Conservation (phyloP, 2,113 vertebrate genomes). For the Apeltes quadracus region DNA sequence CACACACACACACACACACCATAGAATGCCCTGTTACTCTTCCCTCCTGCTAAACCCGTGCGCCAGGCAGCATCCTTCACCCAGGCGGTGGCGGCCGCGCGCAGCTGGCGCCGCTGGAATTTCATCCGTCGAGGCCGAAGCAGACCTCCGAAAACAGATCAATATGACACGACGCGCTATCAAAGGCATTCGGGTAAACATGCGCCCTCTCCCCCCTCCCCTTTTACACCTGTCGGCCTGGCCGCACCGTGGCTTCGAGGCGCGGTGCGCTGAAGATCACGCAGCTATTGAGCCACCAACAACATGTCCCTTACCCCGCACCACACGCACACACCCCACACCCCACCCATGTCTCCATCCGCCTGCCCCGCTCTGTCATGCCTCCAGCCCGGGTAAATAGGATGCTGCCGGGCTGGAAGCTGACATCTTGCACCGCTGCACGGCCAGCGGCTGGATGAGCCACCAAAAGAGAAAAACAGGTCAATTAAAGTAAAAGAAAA, state of each 20-base stretch:
- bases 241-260: conserved; percentile 4
- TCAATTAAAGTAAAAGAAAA: conserved; percentile 31
- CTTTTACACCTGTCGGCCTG: conserved; percentile 67
- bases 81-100: conserved; percentile 9
- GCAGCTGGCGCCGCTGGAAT: conserved; percentile 51
- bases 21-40: conserved; percentile 29
- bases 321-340: not conserved
- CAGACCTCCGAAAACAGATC: conserved; percentile 44
- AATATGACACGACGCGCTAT: conserved; percentile 56
- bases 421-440: conserved; percentile 48
- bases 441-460: conserved; percentile 34
- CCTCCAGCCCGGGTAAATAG: conserved; percentile 9
- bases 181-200: conserved; percentile 54
- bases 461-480: conserved; percentile 36
- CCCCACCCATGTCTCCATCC: conserved; percentile 11
- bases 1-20: conserved; percentile 40
- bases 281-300: conserved; percentile 21
- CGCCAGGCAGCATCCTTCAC: conserved; percentile 56
- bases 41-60: conserved; percentile 32
- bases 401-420: conserved; percentile 48
- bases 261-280: conserved; percentile 35
- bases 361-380: conserved; percentile 13
- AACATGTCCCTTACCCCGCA: not conserved
- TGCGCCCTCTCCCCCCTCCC: conserved; percentile 40
- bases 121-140: conserved; percentile 16